These are phyloP conservation scores for Hydroisotoma schaefferi DNA, from an alignment of 2,888 invertebrate genomes.

Conservation along the genomic window DNA sequence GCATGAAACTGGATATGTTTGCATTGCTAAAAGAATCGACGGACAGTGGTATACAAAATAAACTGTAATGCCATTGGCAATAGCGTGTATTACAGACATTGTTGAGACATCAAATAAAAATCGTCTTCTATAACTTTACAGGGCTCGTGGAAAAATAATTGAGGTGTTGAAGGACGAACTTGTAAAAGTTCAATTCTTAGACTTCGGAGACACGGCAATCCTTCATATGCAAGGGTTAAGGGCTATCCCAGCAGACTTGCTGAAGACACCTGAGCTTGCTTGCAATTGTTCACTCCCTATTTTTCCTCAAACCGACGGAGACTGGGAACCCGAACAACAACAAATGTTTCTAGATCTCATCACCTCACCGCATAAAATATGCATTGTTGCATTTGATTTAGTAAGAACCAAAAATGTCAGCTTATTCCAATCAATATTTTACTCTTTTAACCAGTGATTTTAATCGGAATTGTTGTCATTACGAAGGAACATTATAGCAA, in stretches of 20 bases:
- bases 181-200: not conserved
- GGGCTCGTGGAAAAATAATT: not conserved
- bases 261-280: not conserved
- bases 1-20: not conserved
- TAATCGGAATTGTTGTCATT: too few relatives aligned
- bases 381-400: too few relatives aligned
- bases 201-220: slow-evolving; percentile 3
- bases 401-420: too few relatives aligned
- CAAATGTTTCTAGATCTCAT: too few relatives aligned
- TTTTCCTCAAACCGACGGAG: slow-evolving; percentile 1
- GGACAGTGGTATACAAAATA: not conserved
- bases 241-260: not conserved
- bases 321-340: not conserved
- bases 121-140: too few relatives aligned
- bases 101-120: not conserved
- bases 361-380: too few relatives aligned
- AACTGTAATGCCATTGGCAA: too few relatives aligned
- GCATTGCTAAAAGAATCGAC: not conserved
- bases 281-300: not conserved
- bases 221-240: not conserved
- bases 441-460: too few relatives aligned
- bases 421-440: too few relatives aligned
- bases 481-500: too few relatives aligned
- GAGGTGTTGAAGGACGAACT: not conserved
- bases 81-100: not conserved